These are phyloP conservation scores for Clarias platycephalus DNA, from an alignment of 2,797 vertebrate species.

Conservation along the genomic window DNA sequence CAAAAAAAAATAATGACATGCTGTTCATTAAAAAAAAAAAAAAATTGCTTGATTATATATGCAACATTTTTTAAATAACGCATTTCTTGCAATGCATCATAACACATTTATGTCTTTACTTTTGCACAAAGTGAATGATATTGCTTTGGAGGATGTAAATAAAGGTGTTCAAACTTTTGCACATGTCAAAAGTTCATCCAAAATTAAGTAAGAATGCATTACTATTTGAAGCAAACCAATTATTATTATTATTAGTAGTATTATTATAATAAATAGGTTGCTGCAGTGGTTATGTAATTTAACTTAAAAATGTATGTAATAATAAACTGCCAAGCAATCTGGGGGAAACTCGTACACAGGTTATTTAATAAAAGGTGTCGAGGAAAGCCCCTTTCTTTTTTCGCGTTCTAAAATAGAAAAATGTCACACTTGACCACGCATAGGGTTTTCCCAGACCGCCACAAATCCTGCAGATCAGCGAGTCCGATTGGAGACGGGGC, in stretches of 20 bases:
- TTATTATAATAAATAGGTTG: neutral
- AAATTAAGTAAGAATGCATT: neutral
- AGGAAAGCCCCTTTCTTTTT: neutral
- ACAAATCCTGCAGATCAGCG: neutral
- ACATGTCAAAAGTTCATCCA: neutral
- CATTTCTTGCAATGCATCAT: neutral
- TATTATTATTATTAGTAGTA: no score
- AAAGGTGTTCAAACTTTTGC: neutral
- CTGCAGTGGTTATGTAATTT: neutral
- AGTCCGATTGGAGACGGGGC: neutral
- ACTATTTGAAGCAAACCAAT: neutral
- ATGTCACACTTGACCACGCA: neutral
- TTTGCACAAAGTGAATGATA: neutral
- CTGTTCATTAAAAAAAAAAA: neutral
- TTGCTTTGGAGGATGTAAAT: neutral
- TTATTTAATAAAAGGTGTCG: neutral
- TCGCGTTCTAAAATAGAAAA: neutral
- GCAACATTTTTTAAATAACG: neutral
- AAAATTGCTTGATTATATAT: neutral
- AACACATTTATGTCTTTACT: neutral
- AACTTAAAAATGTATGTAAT: neutral
- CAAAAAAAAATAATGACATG: neutral
- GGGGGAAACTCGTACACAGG: neutral
- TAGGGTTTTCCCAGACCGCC: constrained; percentile 5
- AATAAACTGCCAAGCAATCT: neutral